Evolutionary conservation across 2,888 invertebrate species (phyloP).

Genomic region (Ferdinandea cuprea): DNA sequence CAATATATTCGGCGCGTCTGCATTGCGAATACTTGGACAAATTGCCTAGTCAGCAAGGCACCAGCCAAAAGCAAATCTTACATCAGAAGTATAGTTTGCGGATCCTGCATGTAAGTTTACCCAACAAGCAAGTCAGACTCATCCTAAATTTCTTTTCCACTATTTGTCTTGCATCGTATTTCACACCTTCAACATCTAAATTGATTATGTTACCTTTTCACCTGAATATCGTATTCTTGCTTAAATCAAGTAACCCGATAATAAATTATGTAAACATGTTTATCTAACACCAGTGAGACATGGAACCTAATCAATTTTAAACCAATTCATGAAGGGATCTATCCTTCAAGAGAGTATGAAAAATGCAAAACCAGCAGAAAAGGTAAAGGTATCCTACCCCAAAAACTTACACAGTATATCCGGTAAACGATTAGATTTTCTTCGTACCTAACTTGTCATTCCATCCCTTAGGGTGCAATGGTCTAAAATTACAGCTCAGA

Average conservation of each 20-base stretch:
- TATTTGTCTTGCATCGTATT: too few relatives aligned
- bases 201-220: neutral
- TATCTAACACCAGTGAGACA: constrained; percentile 25
- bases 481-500: constrained; percentile 4
- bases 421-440: constrained; percentile 42
- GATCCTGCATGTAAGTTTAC: too few relatives aligned
- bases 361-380: constrained; percentile 26
- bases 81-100: too few relatives aligned
- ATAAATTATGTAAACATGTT: constrained; percentile 21
- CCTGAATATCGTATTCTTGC: neutral
- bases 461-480: constrained; percentile 31
- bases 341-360: constrained; percentile 22
- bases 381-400: too few relatives aligned
- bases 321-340: constrained; percentile 8
- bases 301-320: neutral
- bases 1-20: neutral
- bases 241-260: constrained; percentile 10
- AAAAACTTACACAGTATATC: constrained; percentile 9
- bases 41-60: too few relatives aligned
- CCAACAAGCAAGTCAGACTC: too few relatives aligned
- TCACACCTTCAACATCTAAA: neutral
- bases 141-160: too few relatives aligned
- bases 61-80: too few relatives aligned
- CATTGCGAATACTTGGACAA: too few relatives aligned
- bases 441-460: constrained; percentile 4